phyloP scores from a whole-genome alignment of 2,113 vertebrate species.

The Cyprinodon variegatus region DNA sequence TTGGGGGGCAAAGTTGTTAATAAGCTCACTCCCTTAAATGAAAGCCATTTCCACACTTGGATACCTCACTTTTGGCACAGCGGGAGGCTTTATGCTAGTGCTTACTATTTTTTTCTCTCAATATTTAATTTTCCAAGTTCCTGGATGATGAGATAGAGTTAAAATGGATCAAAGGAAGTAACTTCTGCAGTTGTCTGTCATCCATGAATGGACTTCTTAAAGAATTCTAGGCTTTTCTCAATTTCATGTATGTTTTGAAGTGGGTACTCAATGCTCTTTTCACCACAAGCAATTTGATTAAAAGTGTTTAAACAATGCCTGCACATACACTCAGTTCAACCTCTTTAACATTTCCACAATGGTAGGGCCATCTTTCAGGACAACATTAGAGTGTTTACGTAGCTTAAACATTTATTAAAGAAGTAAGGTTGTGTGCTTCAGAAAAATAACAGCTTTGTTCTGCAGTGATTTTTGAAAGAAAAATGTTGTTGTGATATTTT shows the following conservation, averaged over 20 bases:
- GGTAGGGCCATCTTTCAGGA: neutral
- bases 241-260: neutral
- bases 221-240: neutral
- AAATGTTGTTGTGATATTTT: too few relatives aligned
- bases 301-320: neutral
- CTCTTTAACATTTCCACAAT: neutral
- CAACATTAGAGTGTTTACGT: neutral
- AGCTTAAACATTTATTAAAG: neutral
- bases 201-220: neutral
- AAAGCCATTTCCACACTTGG: neutral
- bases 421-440: neutral
- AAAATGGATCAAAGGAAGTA: neutral
- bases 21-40: neutral
- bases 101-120: neutral
- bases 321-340: neutral
- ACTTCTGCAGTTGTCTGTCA: neutral
- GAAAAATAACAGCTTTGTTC: too few relatives aligned
- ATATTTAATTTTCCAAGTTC: neutral
- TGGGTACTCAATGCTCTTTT: neutral
- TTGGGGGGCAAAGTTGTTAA: neutral
- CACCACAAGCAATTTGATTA: neutral
- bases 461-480: too few relatives aligned
- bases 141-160: neutral
- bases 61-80: neutral
- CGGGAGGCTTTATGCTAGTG: too few relatives aligned